A percentile compares a stretch with the other conserved stretches of the same genome.
phyloP scores from a whole-genome alignment of 2,888 invertebrate species.

The Xanthostigma xanthostigma region DNA sequence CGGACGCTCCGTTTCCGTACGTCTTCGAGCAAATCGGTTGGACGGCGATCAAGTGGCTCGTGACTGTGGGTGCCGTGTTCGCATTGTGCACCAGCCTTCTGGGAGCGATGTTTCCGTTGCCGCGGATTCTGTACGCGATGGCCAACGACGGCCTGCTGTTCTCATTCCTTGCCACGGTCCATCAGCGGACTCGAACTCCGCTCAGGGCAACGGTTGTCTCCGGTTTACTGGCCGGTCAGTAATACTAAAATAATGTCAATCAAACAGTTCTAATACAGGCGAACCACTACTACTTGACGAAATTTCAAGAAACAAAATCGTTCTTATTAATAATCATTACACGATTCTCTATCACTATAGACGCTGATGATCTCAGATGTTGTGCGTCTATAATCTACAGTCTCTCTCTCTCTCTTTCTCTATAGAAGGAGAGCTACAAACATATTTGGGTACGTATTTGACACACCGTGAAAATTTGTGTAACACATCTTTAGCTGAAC shows the following conservation, averaged over 20 bases:
- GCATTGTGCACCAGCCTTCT: slow-evolving; percentile 78
- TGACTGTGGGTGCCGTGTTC: slow-evolving; percentile 81
- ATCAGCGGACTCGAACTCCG: slow-evolving; percentile 64
- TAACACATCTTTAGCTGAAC: too few relatives aligned
- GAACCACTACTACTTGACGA: too few relatives aligned
- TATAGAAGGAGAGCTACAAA: too few relatives aligned
- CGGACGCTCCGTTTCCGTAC: slow-evolving; percentile 73
- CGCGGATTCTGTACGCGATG: slow-evolving; percentile 83
- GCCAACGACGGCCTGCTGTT: slow-evolving; percentile 77
- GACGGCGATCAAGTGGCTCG: slow-evolving; percentile 71
- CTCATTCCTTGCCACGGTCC: slow-evolving; percentile 49
- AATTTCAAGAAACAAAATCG: too few relatives aligned
- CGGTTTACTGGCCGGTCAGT: slow-evolving; percentile 55
- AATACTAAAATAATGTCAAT: neutral
- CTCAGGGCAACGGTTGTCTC: slow-evolving; percentile 60
- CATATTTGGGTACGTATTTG: too few relatives aligned
- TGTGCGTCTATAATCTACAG: too few relatives aligned
- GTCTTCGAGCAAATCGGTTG: slow-evolving; percentile 67
- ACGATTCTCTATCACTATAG: too few relatives aligned
- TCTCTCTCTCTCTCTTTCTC: too few relatives aligned
- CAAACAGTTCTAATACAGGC: neutral
- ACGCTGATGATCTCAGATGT: too few relatives aligned
- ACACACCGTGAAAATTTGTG: too few relatives aligned
- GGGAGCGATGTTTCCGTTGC: slow-evolving; percentile 79
- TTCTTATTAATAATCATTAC: too few relatives aligned